Evolutionary conservation across 2,888 invertebrate species (phyloP).

Genomic region (Euplexia lucipara): DNA sequence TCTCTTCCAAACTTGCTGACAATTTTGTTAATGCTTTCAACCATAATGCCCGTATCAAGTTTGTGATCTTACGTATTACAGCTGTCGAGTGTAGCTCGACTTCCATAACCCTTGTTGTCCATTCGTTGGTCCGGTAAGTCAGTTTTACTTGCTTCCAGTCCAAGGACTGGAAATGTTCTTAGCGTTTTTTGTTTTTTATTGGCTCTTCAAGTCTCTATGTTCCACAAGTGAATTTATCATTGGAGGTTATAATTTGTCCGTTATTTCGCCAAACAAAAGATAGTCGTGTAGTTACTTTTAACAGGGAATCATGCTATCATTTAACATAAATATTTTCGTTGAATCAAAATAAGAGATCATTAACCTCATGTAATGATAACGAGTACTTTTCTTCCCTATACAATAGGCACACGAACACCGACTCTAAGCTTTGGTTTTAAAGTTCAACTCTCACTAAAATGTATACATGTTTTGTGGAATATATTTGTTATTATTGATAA

Average conservation of each 20-base stretch:
- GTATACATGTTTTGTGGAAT: no score
- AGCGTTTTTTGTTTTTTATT: slow-evolving; percentile 18
- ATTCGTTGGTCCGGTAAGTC: neutral
- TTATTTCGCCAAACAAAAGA: slow-evolving; percentile 10
- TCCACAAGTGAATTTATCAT: slow-evolving; percentile 16
- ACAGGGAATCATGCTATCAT: slow-evolving; percentile 22
- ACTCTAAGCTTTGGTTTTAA: slow-evolving; percentile 8
- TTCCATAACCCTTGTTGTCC: slow-evolving; percentile 8
- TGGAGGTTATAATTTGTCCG: neutral
- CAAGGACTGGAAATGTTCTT: neutral
- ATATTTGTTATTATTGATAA: slow-evolving; percentile 28
- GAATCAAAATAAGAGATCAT: slow-evolving; percentile 43
- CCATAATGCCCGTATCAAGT: slow-evolving; percentile 30
- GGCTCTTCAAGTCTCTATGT: neutral
- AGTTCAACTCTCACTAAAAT: slow-evolving; percentile 4
- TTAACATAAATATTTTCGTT: slow-evolving; percentile 25
- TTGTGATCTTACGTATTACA: slow-evolving; percentile 6
- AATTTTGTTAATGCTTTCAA: slow-evolving; percentile 23
- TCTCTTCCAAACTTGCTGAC: slow-evolving; percentile 4
- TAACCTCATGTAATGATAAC: slow-evolving; percentile 49
- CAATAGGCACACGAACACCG: slow-evolving; percentile 1
- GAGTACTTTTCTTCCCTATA: slow-evolving; percentile 35
- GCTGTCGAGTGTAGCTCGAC: slow-evolving; percentile 10
- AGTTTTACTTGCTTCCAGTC: neutral
- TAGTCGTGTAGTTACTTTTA: neutral